phyloP scores from a whole-genome alignment of 2,797 vertebrate genomes.

The Momotus momota region DNA sequence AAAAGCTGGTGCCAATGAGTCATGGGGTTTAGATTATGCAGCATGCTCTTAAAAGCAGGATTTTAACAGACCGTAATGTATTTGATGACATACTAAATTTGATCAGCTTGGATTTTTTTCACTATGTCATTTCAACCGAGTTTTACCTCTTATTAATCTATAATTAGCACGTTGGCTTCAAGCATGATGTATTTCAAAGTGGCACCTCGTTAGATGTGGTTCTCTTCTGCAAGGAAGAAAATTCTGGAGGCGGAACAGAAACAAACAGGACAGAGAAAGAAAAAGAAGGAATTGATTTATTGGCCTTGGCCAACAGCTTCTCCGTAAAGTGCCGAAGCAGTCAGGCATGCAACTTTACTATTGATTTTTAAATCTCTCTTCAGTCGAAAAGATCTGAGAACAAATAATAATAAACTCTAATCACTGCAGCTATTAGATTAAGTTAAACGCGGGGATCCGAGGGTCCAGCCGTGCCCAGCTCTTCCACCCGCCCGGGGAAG shows the following conservation, averaged over 20 bases:
- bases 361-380: conserved; percentile 49
- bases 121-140: neutral
- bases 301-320: conserved; percentile 6
- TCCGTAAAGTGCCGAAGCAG: neutral
- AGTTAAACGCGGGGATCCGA: neutral
- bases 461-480: neutral
- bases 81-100: neutral
- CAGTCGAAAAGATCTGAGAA: conserved; percentile 14
- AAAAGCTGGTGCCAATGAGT: conserved; percentile 1
- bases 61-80: neutral
- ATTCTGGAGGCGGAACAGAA: conserved; percentile 26
- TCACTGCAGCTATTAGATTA: neutral
- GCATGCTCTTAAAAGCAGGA: neutral
- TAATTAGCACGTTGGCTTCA: conserved; percentile 32
- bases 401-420: neutral
- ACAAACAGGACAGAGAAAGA: neutral
- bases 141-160: conserved; percentile 33
- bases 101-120: neutral
- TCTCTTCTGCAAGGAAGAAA: neutral
- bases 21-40: neutral
- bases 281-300: conserved; percentile 42
- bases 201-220: conserved; percentile 9
- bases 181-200: neutral
- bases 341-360: conserved; percentile 3
- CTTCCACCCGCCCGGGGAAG: neutral